These are phyloP conservation scores for Sarotherodon lohbergeri DNA, from an alignment of 2,113 vertebrate genomes.

Conservation along the genomic window DNA sequence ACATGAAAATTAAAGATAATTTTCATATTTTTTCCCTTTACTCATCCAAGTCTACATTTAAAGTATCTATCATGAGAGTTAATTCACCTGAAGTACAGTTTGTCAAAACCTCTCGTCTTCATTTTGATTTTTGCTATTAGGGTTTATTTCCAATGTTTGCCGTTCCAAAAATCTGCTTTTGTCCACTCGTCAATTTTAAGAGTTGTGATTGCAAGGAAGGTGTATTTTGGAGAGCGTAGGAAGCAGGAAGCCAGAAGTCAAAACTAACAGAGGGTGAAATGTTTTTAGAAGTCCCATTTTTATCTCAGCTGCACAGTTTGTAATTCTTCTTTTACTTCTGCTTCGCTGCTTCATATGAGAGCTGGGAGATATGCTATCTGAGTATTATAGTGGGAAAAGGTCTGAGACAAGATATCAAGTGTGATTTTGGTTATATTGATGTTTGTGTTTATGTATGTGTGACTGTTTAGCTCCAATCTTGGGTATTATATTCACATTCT, in stretches of 20 bases:
- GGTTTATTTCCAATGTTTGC: neutral
- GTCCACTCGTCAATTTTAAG: conserved; percentile 34
- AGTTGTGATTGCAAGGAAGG: conserved; percentile 32
- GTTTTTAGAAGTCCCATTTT: conserved; percentile 57
- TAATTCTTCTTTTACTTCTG: conserved; percentile 13
- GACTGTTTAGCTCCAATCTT: neutral
- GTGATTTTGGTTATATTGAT: neutral
- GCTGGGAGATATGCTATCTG: neutral
- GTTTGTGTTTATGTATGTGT: neutral
- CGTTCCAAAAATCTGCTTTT: conserved; percentile 1
- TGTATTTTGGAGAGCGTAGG: conserved; percentile 52
- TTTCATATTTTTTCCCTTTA: neutral
- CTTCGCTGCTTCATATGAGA: neutral
- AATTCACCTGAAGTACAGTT: neutral
- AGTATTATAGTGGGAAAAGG: conserved; percentile 1
- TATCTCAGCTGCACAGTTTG: conserved; percentile 36
- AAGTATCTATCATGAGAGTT: neutral
- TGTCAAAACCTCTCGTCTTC: neutral
- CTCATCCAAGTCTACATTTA: neutral
- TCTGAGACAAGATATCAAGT: neutral
- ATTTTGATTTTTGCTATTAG: neutral
- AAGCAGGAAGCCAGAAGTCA: conserved; percentile 48
- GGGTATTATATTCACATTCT: neutral
- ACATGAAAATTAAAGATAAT: neutral
- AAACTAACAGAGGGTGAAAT: conserved; percentile 45